Evolutionary conservation across 2,113 vertebrate species (phyloP).

Genomic region (Thamnaconus septentrionalis): DNA sequence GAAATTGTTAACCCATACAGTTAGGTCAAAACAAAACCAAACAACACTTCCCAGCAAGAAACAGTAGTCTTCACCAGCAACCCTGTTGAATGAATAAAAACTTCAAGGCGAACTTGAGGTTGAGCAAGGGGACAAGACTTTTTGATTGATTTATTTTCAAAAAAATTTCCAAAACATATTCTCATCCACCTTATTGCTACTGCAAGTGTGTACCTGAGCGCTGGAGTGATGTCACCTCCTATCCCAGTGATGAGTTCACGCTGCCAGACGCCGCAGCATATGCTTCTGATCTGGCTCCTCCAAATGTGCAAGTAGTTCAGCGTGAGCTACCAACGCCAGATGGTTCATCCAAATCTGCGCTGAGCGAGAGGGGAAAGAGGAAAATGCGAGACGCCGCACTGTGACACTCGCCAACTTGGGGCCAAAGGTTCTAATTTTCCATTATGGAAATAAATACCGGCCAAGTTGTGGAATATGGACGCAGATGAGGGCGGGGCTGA

Average conservation of each 20-base stretch:
- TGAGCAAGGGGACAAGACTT: neutral
- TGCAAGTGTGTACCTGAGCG: conserved; percentile 40
- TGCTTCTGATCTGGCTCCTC: conserved; percentile 63
- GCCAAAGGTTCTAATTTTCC: conserved; percentile 34
- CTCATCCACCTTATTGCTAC: too few relatives aligned
- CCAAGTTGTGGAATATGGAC: too few relatives aligned
- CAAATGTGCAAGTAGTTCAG: conserved; percentile 62
- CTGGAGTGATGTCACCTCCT: conserved; percentile 61
- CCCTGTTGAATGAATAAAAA: neutral
- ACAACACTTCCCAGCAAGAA: too few relatives aligned
- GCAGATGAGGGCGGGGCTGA: too few relatives aligned
- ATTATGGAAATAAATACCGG: too few relatives aligned
- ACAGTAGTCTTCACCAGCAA: too few relatives aligned
- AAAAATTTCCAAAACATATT: neutral
- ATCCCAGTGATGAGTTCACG: conserved; percentile 45
- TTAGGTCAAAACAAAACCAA: too few relatives aligned
- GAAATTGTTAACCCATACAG: too few relatives aligned
- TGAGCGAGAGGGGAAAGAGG: conserved; percentile 13
- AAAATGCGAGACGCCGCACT: conserved; percentile 17
- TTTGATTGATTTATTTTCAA: neutral
- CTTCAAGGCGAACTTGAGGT: neutral
- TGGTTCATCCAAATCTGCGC: conserved; percentile 66
- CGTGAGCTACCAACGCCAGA: conserved; percentile 61
- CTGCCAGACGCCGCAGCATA: conserved; percentile 63
- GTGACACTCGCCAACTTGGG: conserved; percentile 35